Percentiles rank a stretch among this genome's conserved stretches.
phyloP scores from a whole-genome alignment of 2,797 vertebrate genomes.

The Ctenosaura bakeri region DNA sequence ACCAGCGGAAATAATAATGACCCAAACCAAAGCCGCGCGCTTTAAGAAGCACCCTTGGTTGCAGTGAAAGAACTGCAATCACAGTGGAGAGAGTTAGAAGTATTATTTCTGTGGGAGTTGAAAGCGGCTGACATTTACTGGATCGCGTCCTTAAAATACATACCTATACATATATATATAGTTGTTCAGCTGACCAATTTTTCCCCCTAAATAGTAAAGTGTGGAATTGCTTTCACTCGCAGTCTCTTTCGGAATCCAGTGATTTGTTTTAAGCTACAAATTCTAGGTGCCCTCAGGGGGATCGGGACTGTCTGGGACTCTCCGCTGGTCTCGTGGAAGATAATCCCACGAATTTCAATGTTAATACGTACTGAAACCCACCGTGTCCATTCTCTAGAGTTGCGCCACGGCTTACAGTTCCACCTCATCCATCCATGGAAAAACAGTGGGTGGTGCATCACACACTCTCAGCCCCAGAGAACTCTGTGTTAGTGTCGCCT shows the following conservation, averaged over 20 bases:
- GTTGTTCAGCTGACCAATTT: neutral
- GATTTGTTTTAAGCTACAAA: neutral
- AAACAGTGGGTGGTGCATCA: too few relatives aligned
- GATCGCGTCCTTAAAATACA: neutral
- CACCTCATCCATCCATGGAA: too few relatives aligned
- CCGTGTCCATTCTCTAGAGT: neutral
- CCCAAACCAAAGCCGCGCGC: neutral
- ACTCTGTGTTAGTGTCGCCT: too few relatives aligned
- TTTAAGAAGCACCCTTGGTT: neutral
- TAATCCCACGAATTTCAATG: neutral
- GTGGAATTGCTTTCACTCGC: neutral
- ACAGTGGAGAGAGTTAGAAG: neutral
- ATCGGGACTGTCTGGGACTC: neutral
- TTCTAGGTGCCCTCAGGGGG: neutral
- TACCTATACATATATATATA: too few relatives aligned
- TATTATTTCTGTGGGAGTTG: neutral
- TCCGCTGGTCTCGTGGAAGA: too few relatives aligned
- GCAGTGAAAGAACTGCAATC: too few relatives aligned
- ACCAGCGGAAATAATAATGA: neutral
- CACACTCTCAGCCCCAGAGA: too few relatives aligned
- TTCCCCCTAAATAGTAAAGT: neutral
- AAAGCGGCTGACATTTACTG: too few relatives aligned
- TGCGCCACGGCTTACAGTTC: too few relatives aligned
- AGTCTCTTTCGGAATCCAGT: neutral
- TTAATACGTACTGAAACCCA: neutral